These are phyloP conservation scores for Sclerodermus sp. DNA, from an alignment of 2,888 invertebrate species.

Conservation along the genomic window DNA sequence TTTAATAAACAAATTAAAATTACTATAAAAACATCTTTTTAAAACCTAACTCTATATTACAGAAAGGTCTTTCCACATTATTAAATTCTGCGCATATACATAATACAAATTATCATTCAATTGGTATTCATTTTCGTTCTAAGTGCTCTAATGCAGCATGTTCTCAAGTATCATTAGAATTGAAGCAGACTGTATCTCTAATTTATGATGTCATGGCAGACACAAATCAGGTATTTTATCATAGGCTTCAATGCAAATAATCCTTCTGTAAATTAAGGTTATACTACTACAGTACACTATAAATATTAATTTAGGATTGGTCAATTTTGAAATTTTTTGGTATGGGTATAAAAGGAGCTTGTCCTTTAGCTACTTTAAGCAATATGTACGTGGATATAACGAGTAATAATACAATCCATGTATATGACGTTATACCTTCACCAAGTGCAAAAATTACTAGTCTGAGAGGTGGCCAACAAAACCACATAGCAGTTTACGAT, in stretches of 20 bases:
- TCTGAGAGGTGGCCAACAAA: slow-evolving; percentile 70
- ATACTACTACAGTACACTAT: neutral
- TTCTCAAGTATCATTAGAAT: slow-evolving; percentile 70
- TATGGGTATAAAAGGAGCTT: slow-evolving; percentile 77
- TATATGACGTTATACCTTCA: slow-evolving; percentile 67
- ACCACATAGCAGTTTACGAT: slow-evolving; percentile 73
- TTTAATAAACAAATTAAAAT: neutral
- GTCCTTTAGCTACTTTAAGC: slow-evolving; percentile 78
- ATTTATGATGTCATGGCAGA: slow-evolving; percentile 75
- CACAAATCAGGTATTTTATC: slow-evolving; percentile 37
- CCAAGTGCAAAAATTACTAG: slow-evolving; percentile 66
- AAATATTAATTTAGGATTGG: slow-evolving; percentile 67
- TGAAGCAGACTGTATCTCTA: slow-evolving; percentile 82
- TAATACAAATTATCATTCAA: slow-evolving; percentile 90
- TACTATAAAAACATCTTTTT: neutral
- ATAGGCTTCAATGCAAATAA: slow-evolving; percentile 1
- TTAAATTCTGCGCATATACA: slow-evolving; percentile 90
- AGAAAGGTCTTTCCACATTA: slow-evolving; percentile 82
- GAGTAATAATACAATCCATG: slow-evolving; percentile 62
- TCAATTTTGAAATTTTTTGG: slow-evolving; percentile 86
- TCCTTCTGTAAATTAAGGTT: neutral
- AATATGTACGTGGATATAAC: slow-evolving; percentile 81
- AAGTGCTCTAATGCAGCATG: slow-evolving; percentile 69
- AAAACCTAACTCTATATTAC: slow-evolving; percentile 26
- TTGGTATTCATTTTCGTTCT: slow-evolving; percentile 82